These are phyloP conservation scores for Polietes domitor DNA, from an alignment of 2,888 invertebrate genomes.

Conservation along the genomic window DNA sequence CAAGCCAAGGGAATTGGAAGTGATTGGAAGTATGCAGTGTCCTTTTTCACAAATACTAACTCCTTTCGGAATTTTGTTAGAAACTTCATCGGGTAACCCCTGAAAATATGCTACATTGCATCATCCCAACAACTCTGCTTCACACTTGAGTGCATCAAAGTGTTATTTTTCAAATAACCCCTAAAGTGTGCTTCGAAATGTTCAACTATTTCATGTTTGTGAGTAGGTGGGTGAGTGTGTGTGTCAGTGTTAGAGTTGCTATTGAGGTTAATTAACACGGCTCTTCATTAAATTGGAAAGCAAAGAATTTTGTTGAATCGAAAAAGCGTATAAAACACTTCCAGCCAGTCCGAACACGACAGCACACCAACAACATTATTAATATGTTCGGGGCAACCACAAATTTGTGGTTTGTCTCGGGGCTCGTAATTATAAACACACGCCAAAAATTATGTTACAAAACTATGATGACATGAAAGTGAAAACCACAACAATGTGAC, in stretches of 20 bases:
- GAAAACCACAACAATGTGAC: conserved; percentile 57
- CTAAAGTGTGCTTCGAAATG: not conserved
- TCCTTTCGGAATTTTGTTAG: too few relatives aligned
- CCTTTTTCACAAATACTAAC: too few relatives aligned
- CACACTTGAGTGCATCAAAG: conserved; percentile 9
- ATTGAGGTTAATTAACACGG: conserved; percentile 16
- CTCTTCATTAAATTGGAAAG: conserved; percentile 18
- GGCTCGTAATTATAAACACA: conserved; percentile 56
- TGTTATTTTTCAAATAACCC: conserved; percentile 20
- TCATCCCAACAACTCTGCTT: not conserved
- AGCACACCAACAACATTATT: not conserved
- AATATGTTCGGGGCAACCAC: conserved; percentile 38
- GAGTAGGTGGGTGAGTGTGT: not conserved
- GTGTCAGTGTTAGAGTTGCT: not conserved
- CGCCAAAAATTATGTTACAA: conserved; percentile 56
- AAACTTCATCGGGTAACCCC: too few relatives aligned
- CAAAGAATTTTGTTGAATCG: not conserved
- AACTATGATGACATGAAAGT: conserved; percentile 51
- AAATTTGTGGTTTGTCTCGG: conserved; percentile 58
- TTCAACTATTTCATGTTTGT: not conserved
- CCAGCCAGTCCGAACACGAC: too few relatives aligned
- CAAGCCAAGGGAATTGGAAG: too few relatives aligned
- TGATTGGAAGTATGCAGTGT: too few relatives aligned
- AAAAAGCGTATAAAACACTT: not conserved
- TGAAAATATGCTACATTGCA: not conserved